These are phyloP conservation scores for Leptinotarsa texana DNA, from an alignment of 1,140 invertebrate genomes.

Conservation along the genomic window DNA sequence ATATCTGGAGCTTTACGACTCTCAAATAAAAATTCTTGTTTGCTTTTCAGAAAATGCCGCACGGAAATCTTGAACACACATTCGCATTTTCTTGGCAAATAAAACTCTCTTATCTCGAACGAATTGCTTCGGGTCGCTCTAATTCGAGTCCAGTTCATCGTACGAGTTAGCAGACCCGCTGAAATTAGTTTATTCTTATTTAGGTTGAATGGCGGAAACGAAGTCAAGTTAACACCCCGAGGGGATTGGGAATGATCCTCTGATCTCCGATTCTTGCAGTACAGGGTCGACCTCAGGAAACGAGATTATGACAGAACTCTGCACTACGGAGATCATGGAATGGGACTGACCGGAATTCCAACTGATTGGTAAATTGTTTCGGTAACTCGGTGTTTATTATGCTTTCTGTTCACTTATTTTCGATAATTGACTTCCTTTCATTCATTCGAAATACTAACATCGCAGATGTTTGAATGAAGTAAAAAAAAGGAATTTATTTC, in stretches of 20 bases:
- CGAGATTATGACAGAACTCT: background rate
- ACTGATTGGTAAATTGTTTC: no score
- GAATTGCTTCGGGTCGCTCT: conserved; percentile 17
- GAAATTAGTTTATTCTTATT: conserved; percentile 30
- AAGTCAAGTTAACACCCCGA: conserved; percentile 24
- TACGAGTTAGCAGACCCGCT: conserved; percentile 5
- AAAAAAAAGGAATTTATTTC: no score
- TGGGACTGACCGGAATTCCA: background rate
- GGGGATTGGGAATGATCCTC: conserved; percentile 16
- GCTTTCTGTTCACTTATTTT: no score
- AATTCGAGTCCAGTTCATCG: conserved; percentile 24
- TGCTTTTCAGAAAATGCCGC: conserved; percentile 6
- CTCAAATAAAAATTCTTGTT: conserved; percentile 23
- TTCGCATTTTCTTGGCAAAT: conserved; percentile 22
- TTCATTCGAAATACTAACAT: no score
- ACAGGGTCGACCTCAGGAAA: background rate
- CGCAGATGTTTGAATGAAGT: no score
- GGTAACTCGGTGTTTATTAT: no score
- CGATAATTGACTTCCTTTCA: no score
- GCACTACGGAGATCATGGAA: background rate
- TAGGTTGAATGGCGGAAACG: conserved; percentile 21
- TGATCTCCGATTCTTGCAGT: conserved; percentile 11
- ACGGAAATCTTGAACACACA: conserved; percentile 21
- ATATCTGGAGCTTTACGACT: conserved; percentile 16
- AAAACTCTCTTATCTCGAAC: conserved; percentile 18